Conservation (phyloP, 2,797 vertebrate genomes). For the Acanthurus tractus region DNA sequence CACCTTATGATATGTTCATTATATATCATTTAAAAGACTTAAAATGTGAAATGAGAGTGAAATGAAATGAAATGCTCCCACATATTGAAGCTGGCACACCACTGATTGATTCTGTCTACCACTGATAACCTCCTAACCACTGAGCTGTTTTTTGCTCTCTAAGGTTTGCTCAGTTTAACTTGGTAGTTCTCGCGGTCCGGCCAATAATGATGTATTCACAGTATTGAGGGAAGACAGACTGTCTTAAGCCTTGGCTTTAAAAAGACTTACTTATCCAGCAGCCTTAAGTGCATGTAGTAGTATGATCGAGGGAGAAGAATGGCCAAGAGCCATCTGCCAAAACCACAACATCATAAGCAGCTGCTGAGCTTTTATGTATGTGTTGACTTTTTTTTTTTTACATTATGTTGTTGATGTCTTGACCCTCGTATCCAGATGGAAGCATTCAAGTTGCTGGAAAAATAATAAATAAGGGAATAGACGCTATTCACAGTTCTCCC, state of each 20-base stretch:
- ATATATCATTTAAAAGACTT: background rate
- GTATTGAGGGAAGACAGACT: slow-evolving; percentile 41
- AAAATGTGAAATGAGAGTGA: background rate
- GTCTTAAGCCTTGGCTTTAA: slow-evolving; percentile 33
- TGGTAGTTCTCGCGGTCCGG: slow-evolving; percentile 33
- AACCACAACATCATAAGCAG: slow-evolving; percentile 45
- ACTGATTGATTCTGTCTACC: slow-evolving; percentile 30
- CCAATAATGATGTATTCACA: slow-evolving; percentile 59
- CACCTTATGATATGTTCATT: background rate
- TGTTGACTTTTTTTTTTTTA: slow-evolving; percentile 29
- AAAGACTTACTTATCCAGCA: slow-evolving; percentile 42
- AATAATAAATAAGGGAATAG: slow-evolving; percentile 52
- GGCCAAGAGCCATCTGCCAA: slow-evolving; percentile 49
- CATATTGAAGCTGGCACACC: slow-evolving; percentile 5
- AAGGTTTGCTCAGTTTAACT: slow-evolving; percentile 45
- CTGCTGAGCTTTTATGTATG: slow-evolving; percentile 49
- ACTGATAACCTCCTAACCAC: slow-evolving; percentile 14
- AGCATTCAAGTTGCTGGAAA: slow-evolving; percentile 38
- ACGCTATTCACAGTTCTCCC: slow-evolving; percentile 42
- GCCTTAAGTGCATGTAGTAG: slow-evolving; percentile 37
- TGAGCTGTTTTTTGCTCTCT: slow-evolving; percentile 33
- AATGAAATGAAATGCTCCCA: slow-evolving; percentile 1
- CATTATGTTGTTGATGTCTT: slow-evolving; percentile 45
- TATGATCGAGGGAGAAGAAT: slow-evolving; percentile 39
- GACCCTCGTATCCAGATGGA: slow-evolving; percentile 62